phyloP scores from a whole-genome alignment of 37 sponge, comb jelly and placozoan species.

The Bolinopsis microptera region DNA sequence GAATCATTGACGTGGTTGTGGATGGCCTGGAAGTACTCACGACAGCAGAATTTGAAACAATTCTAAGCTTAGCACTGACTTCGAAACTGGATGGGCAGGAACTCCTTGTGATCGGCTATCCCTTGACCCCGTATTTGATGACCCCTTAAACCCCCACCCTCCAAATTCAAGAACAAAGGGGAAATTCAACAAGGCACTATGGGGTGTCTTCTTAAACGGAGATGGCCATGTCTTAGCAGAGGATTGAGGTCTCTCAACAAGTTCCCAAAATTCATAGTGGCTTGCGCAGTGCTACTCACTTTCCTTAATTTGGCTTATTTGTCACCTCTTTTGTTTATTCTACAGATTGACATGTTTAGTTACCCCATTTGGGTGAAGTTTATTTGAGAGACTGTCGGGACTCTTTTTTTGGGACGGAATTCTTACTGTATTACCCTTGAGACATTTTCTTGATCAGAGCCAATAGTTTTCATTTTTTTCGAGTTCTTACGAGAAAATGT shows the following conservation, averaged over 20 bases:
- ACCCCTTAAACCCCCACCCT: background rate
- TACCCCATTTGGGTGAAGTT: no score
- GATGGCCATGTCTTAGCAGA: background rate
- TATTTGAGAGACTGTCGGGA: no score
- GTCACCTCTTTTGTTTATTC: no score
- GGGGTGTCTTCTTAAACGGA: background rate
- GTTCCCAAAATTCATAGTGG: background rate
- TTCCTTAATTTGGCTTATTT: no score
- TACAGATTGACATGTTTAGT: no score
- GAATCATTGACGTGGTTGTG: background rate
- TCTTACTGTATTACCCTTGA: no score
- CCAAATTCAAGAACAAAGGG: background rate
- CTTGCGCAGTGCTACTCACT: background rate
- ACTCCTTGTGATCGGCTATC: slow-evolving; percentile 16
- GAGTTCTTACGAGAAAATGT: no score
- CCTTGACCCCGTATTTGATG: background rate
- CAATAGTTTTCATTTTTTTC: no score
- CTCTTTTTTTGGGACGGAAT: no score
- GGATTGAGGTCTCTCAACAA: background rate
- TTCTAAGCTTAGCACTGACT: background rate
- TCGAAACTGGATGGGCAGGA: background rate
- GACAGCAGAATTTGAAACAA: slow-evolving; percentile 30
- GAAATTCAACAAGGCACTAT: background rate
- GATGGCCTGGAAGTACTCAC: slow-evolving; percentile 21
- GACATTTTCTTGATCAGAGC: no score